Evolutionary conservation across 2,113 vertebrate genomes (phyloP).

Genomic region (Beaufortia kweichowensis): DNA sequence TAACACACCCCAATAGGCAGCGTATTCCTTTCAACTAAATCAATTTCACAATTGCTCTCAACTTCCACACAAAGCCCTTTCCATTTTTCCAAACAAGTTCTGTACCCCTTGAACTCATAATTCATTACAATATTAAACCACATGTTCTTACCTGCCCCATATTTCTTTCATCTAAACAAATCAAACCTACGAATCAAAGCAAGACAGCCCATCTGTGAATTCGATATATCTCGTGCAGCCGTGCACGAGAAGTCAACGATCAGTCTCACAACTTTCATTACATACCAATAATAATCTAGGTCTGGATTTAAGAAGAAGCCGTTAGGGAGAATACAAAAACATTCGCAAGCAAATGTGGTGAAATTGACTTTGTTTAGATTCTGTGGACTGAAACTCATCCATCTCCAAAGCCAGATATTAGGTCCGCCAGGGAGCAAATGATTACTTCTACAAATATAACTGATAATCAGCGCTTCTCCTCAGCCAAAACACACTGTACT

Average conservation of each 20-base stretch:
- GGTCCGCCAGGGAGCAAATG: conserved; percentile 65
- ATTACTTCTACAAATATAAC: conserved; percentile 75
- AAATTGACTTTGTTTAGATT: conserved; percentile 63
- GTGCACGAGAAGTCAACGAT: neutral
- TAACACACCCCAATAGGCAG: neutral
- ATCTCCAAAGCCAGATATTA: conserved; percentile 64
- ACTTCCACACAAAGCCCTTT: neutral
- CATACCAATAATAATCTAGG: conserved; percentile 59
- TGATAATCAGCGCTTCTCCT: conserved; percentile 67
- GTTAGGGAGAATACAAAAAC: conserved; percentile 58
- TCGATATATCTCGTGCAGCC: conserved; percentile 28
- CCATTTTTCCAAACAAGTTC: neutral
- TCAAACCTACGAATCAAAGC: conserved; percentile 44
- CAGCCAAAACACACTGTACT: conserved; percentile 69
- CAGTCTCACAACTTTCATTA: conserved; percentile 55
- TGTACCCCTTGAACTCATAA: neutral
- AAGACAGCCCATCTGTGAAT: conserved; percentile 49
- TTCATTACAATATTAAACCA: neutral
- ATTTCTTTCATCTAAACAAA: conserved; percentile 55
- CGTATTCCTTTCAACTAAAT: conserved; percentile 13
- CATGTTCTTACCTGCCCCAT: neutral
- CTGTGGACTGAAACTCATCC: conserved; percentile 61
- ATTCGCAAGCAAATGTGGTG: conserved; percentile 64
- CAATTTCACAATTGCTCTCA: conserved; percentile 18
- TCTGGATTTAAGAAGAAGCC: conserved; percentile 63